Evolutionary conservation across 2,113 vertebrate species (phyloP).

Genomic region (Oceanites oceanicus): DNA sequence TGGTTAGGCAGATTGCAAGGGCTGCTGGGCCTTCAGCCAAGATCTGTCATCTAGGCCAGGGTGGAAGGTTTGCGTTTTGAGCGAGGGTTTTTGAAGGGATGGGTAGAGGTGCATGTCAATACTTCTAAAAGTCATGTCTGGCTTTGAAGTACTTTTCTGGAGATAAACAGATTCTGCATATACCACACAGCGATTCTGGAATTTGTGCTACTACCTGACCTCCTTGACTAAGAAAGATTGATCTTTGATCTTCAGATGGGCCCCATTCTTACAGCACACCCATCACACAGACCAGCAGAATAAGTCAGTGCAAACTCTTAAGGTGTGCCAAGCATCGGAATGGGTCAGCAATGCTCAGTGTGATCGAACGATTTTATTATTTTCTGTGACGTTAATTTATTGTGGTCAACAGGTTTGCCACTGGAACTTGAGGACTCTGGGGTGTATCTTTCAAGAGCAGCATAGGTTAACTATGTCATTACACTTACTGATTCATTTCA

Average conservation of each 20-base stretch:
- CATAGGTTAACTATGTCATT: neutral
- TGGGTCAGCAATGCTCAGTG: neutral
- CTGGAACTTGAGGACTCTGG: neutral
- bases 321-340: neutral
- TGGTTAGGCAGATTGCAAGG: neutral
- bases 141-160: neutral
- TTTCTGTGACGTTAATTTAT: neutral
- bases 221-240: neutral
- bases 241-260: neutral
- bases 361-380: neutral
- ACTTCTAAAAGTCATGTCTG: neutral
- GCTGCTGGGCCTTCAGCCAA: slow-evolving; percentile 12
- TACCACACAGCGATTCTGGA: neutral
- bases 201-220: neutral
- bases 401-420: neutral
- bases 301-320: neutral
- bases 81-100: neutral
- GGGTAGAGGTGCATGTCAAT: neutral
- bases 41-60: neutral
- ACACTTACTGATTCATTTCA: neutral
- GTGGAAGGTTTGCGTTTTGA: slow-evolving; percentile 2
- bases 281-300: neutral
- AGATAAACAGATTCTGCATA: neutral
- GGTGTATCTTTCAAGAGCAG: neutral
- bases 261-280: neutral